Base-by-base conservation (phyloP, 1,140 invertebrate species). In the Nephotettix cincticeps region DNA sequence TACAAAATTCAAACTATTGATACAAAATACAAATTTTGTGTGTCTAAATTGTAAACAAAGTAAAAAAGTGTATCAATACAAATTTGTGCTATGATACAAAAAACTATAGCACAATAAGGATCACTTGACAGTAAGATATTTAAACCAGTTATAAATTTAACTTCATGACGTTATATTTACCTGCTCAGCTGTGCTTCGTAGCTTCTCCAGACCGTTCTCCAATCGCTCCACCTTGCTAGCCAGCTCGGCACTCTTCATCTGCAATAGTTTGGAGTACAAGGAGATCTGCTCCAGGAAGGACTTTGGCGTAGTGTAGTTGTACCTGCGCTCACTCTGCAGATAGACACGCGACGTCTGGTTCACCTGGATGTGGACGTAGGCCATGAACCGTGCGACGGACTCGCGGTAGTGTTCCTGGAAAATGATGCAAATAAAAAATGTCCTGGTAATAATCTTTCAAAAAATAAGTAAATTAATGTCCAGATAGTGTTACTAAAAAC, bases 251-350 rank as follows among this genome's bases (percentile, higher is more conserved):
- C 91, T 88, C 84, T 98, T 97, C 68, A 89, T 86, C 72, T 89
- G 88, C 3, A 99, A 84, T 25, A 98, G 82, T 79, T 95, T 95
- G 0, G 89, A 87, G 80, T 98, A 99, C 14, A 98, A 83, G 78
- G 91, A 93, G 65, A 99, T 98, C 84, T 98, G 95, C 80, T 98
- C 96, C 32, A 99, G 81, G 82, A 96, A 99, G 74, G 93, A 96
- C 81, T 98, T 99, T 0, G 97, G 97, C 9, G 97, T 99, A 0
- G 96, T 98, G 77, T 98, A 98, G 82, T 98, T 98, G 79, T 96
- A 97, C 40, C 96, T 87, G 61, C 93, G 86, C 77, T 98, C 96
- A 79, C 94, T 96, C 63, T 88, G 85, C 45, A 97, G 84, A 80
- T 96, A 98, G 9, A 89, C 81, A 71, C 91, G 90, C 61, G 94